Conservation (phyloP, 2,888 invertebrate genomes). For the Rhamphomyia laevipes region DNA sequence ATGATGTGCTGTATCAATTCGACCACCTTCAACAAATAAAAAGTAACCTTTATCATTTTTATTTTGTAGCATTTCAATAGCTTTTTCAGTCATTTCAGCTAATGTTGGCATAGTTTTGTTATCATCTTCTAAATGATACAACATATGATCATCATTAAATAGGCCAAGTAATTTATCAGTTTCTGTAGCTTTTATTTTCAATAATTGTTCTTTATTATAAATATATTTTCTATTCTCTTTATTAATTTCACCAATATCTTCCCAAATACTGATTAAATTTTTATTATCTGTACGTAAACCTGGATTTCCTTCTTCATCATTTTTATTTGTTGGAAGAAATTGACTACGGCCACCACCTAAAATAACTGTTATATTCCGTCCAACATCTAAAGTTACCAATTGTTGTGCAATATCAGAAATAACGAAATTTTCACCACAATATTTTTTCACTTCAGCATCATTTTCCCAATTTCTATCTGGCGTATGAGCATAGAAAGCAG, state of each 20-base stretch:
- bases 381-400: conserved; percentile 51
- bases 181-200: conserved; percentile 33
- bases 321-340: conserved; percentile 45
- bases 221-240: conserved; percentile 36
- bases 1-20: conserved; percentile 35
- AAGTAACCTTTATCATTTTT: conserved; percentile 61
- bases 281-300: conserved; percentile 47
- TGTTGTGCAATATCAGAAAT: conserved; percentile 65
- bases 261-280: conserved; percentile 57
- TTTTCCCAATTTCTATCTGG: conserved; percentile 62
- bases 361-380: conserved; percentile 58
- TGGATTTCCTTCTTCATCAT: conserved; percentile 39
- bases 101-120: conserved; percentile 51
- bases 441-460: conserved; percentile 43
- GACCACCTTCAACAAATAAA: conserved; percentile 60
- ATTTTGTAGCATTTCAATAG: conserved; percentile 53
- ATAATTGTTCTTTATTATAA: conserved; percentile 40
- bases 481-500: conserved; percentile 49
- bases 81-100: conserved; percentile 68
- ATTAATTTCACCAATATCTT: conserved; percentile 37
- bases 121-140: conserved; percentile 51
- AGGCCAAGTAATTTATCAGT: conserved; percentile 53
- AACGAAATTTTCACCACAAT: conserved; percentile 32
- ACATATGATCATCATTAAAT: conserved; percentile 53
- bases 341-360: conserved; percentile 64